phyloP scores from a whole-genome alignment of 2,888 invertebrate genomes.

The Vesta saturnalis region DNA sequence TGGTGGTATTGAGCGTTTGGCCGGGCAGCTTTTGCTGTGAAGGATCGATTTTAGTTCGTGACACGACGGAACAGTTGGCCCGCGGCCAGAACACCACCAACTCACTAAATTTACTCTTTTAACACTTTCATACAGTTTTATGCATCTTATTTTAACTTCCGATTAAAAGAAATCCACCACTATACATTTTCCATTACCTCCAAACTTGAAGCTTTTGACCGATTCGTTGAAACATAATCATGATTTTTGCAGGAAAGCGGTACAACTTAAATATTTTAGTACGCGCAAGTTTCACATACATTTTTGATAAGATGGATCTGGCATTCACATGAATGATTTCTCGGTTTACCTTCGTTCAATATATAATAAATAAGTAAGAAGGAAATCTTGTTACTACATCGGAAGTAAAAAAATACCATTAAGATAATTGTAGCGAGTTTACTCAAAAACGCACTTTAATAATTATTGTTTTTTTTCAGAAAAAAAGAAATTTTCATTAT shows the following conservation, averaged over 20 bases:
- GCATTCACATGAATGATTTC: background rate
- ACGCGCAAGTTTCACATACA: background rate
- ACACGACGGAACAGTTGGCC: constrained; percentile 40
- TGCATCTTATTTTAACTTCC: constrained; percentile 12
- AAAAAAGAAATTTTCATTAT: too few species aligned
- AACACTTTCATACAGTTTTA: constrained; percentile 30
- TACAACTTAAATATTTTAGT: background rate
- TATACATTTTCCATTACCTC: background rate
- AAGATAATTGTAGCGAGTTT: background rate
- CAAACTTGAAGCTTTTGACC: background rate
- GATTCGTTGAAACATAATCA: too few species aligned
- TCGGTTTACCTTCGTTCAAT: background rate
- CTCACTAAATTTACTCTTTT: constrained; percentile 38
- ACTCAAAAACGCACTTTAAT: too few species aligned
- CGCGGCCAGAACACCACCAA: constrained; percentile 35
- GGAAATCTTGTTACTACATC: background rate
- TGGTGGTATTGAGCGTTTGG: constrained; percentile 36
- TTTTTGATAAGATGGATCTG: background rate
- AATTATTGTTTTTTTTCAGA: too few species aligned
- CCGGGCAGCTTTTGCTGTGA: constrained; percentile 44
- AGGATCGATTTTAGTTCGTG: constrained; percentile 39
- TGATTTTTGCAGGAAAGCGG: too few species aligned
- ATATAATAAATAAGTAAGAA: background rate
- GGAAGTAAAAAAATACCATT: background rate
- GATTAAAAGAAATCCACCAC: background rate